Conservation (phyloP, 2,113 vertebrate species). For the Mustelus asterias region DNA sequence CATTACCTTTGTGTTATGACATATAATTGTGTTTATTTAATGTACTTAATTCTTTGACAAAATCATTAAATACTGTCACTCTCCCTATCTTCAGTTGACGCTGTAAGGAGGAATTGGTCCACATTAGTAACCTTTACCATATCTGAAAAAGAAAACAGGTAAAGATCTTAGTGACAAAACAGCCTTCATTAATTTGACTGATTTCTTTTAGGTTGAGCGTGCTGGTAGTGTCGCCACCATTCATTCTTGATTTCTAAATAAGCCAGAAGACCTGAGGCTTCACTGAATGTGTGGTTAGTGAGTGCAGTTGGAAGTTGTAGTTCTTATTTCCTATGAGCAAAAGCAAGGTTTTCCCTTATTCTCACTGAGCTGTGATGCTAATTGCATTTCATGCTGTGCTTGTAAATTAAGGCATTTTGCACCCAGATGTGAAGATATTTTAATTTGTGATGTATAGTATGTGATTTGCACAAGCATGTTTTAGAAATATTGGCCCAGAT, state of each 20-base stretch:
- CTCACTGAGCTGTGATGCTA: neutral
- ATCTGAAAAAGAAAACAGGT: neutral
- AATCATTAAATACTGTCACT: conserved; percentile 3
- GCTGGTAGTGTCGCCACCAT: neutral
- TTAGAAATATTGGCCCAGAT: neutral
- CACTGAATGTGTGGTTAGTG: neutral
- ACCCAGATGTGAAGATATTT: conserved; percentile 9
- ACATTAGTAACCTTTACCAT: neutral
- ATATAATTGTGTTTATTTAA: conserved; percentile 11
- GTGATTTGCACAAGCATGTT: neutral
- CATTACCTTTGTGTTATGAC: neutral
- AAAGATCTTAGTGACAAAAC: neutral
- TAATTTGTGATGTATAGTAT: neutral
- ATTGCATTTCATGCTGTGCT: conserved; percentile 21
- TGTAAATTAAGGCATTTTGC: neutral
- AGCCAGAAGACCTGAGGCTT: neutral
- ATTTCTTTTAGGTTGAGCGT: neutral
- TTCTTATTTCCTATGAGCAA: neutral
- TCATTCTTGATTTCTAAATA: neutral
- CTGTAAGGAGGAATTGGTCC: neutral
- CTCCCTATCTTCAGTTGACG: neutral
- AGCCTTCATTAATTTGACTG: conserved; percentile 4
- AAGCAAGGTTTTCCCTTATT: neutral
- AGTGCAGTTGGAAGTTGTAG: neutral
- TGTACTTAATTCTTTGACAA: conserved; percentile 26